Base-by-base conservation (phyloP, 30 jellyfish, hydroid and myxozoan species). In the Turritopsis dohrnii region DNA sequence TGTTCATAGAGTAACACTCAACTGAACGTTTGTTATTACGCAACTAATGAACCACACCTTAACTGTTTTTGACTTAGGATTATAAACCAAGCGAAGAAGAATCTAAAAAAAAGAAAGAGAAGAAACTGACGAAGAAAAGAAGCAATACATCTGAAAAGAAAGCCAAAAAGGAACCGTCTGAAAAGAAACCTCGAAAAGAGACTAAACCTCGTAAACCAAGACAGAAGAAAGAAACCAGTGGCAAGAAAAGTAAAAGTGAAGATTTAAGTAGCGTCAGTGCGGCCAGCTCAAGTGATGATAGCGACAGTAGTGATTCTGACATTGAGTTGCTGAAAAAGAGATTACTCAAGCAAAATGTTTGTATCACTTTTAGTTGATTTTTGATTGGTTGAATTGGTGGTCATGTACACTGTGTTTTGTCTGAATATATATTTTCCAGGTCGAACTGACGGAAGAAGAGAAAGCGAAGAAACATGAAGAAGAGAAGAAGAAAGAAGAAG, bases 401-500 rank as follows among this genome's bases (percentile, higher is more conserved):
- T n/a, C n/a, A n/a, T n/a, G n/a, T n/a, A n/a, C 26, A 21, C 65
- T 24, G 65, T 74, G 13, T 26, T 23, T 0, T 72, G 18, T 19
- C 24, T 18, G 21, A 19, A 18, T 72, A 1, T 52, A 17, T 8
- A 22, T 30, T 84, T 28, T 25, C 1, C 18, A 83, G 91, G 81
- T 53, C 25, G 81, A 86, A 72, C 80, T 82, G 66, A 79, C 86
- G 8, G 94, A 80, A 52, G 97, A 85, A 52, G 84, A 72, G 69
- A 83, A 81, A 66, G 75, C 84, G 74, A 66, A 29, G 28, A 85
- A 79, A 72, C 81, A 75, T 29, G 91, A 84, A 26, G 95, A 85
- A 28, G 97, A 81, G 8, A 82, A 52, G 8, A 9, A 31, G 8
- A 53, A 26, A 21, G 87, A 80, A 21, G 87, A 53, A 80, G 87